These are phyloP conservation scores for Pseudomyrmex sp. DNA, from an alignment of 1,140 invertebrate species.

Conservation along the genomic window DNA sequence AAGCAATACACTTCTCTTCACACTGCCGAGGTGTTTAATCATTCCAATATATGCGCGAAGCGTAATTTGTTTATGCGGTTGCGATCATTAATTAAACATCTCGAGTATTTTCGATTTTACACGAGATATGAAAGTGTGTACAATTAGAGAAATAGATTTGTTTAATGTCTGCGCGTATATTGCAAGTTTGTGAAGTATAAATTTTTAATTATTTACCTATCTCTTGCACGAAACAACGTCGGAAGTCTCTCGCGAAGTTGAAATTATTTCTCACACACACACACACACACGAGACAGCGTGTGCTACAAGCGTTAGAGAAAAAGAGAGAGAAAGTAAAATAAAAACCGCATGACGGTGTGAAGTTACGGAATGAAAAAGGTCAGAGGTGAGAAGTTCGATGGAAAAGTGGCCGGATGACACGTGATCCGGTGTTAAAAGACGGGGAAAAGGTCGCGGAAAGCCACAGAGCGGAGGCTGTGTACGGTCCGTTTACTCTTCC, in stretches of 20 bases:
- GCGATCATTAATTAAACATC: slow-evolving; percentile 25
- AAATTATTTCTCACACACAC: slow-evolving; percentile 14
- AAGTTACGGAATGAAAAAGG: slow-evolving; percentile 30
- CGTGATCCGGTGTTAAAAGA: slow-evolving; percentile 30
- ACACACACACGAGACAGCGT: no score
- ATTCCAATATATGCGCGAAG: slow-evolving; percentile 25
- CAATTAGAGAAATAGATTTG: background rate
- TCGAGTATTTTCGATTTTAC: background rate
- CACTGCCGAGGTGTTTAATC: slow-evolving; percentile 23
- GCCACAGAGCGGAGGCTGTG: slow-evolving; percentile 44
- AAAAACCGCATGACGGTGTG: background rate
- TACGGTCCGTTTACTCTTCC: slow-evolving; percentile 59
- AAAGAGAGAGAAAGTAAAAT: slow-evolving; percentile 15
- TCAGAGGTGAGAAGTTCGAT: slow-evolving; percentile 26
- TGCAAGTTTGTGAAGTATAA: background rate
- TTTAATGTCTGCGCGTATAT: no score
- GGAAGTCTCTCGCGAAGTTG: slow-evolving; percentile 11
- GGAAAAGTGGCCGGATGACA: slow-evolving; percentile 43
- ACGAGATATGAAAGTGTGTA: background rate
- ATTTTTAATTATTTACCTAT: slow-evolving; percentile 12
- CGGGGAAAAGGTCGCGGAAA: slow-evolving; percentile 63
- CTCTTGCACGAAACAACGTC: background rate
- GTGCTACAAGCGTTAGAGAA: background rate
- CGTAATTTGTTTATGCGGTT: slow-evolving; percentile 6
- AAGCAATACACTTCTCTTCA: background rate